Evolutionary conservation across 2,113 vertebrate genomes (phyloP).

Genomic region (Hydrolagus affinis): DNA sequence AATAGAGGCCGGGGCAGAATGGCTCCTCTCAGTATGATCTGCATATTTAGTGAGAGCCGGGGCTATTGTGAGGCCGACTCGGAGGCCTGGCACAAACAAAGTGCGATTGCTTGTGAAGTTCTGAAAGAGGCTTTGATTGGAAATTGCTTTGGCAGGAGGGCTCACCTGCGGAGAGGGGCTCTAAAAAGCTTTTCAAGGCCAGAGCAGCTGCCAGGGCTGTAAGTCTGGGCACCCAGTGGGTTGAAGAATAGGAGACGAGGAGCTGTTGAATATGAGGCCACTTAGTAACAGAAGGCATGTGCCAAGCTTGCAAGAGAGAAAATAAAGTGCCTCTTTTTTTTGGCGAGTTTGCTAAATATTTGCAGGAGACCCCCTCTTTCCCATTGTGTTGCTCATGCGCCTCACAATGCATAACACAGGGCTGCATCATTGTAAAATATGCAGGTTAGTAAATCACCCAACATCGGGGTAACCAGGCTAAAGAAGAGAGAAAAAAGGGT

Average conservation of each 20-base stretch:
- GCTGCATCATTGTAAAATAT: slow-evolving; percentile 43
- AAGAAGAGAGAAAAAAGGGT: neutral
- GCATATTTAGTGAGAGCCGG: slow-evolving; percentile 58
- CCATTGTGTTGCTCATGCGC: slow-evolving; percentile 54
- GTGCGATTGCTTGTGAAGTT: slow-evolving; percentile 66
- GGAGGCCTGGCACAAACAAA: slow-evolving; percentile 52
- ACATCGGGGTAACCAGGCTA: neutral
- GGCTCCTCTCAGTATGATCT: slow-evolving; percentile 62
- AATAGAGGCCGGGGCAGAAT: slow-evolving; percentile 50
- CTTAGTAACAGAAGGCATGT: slow-evolving; percentile 78
- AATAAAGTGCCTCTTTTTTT: slow-evolving; percentile 54
- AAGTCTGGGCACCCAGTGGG: slow-evolving; percentile 69
- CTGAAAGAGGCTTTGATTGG: slow-evolving; percentile 73
- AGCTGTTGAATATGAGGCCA: slow-evolving; percentile 70
- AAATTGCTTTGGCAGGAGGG: slow-evolving; percentile 65
- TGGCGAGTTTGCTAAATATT: slow-evolving; percentile 58
- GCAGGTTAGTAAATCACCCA: slow-evolving; percentile 32
- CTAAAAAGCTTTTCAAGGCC: slow-evolving; percentile 61
- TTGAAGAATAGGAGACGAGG: slow-evolving; percentile 59
- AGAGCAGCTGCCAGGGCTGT: slow-evolving; percentile 75
- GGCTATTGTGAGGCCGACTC: slow-evolving; percentile 61
- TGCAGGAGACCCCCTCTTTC: slow-evolving; percentile 48
- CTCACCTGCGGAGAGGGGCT: slow-evolving; percentile 69
- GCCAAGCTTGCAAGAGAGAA: slow-evolving; percentile 67
- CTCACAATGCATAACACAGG: slow-evolving; percentile 54